Percentiles rank a stretch among this genome's conserved stretches.
These are phyloP conservation scores for Euplagia quadripunctaria DNA, from an alignment of 2,888 invertebrate species.

Conservation along the genomic window DNA sequence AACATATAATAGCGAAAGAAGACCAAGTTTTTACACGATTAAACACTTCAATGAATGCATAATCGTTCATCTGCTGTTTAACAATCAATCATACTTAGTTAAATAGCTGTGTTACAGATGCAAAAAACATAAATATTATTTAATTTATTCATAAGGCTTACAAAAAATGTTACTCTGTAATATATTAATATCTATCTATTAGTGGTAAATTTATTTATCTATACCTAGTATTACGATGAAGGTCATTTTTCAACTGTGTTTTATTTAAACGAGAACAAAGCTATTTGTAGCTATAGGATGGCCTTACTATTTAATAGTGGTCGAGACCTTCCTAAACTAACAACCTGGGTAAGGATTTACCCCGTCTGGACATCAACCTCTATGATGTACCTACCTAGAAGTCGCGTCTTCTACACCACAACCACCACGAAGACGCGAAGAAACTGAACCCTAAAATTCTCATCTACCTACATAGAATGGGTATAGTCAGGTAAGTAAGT, in stretches of 20 bases:
- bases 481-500: too few relatives aligned
- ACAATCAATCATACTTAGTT: slow-evolving; percentile 9
- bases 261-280: background rate
- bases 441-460: too few relatives aligned
- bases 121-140: background rate
- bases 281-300: background rate
- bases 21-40: background rate
- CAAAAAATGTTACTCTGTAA: background rate
- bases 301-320: background rate
- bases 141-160: background rate
- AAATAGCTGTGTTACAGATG: slow-evolving; percentile 2
- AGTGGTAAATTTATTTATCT: background rate
- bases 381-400: background rate
- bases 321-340: background rate
- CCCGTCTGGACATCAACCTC: background rate
- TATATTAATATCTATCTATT: background rate
- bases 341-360: background rate
- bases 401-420: too few relatives aligned
- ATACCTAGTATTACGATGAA: background rate
- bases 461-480: too few relatives aligned
- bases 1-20: background rate
- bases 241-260: background rate
- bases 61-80: background rate
- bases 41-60: background rate
- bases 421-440: too few relatives aligned